Evolutionary conservation across 2,797 vertebrate species (phyloP).

Genomic region (Emydoidea blandingii): DNA sequence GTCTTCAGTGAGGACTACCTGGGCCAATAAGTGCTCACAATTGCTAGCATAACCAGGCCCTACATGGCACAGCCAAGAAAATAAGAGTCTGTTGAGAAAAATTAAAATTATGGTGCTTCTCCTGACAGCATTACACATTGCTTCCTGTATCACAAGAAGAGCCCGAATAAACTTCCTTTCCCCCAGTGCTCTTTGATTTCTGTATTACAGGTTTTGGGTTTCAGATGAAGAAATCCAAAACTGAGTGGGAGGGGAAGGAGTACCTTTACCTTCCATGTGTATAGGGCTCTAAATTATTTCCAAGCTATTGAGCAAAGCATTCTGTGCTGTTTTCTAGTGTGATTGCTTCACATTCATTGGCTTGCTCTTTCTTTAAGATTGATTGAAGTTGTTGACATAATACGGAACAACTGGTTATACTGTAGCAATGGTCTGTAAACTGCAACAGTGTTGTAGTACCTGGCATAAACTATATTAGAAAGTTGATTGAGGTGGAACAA

Average conservation of each 20-base stretch:
- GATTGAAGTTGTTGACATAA: not conserved
- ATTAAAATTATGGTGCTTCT: not conserved
- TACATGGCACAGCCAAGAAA: not conserved
- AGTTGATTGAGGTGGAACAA: not conserved
- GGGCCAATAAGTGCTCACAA: not conserved
- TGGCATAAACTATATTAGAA: not conserved
- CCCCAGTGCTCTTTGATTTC: not conserved
- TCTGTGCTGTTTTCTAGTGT: not conserved
- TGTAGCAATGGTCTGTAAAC: not conserved
- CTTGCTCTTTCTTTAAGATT: not conserved
- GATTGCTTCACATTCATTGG: not conserved
- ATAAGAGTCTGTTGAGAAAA: not conserved
- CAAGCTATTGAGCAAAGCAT: not conserved
- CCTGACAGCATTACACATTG: too few relatives aligned
- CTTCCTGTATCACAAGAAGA: not conserved
- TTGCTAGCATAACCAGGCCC: not conserved
- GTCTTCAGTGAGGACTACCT: not conserved
- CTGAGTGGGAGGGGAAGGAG: not conserved
- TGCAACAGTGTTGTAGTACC: not conserved
- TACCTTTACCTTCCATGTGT: not conserved
- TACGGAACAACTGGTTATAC: not conserved
- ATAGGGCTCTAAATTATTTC: not conserved
- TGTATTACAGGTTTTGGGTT: not conserved
- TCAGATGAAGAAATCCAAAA: not conserved
- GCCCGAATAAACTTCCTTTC: not conserved